Conservation (phyloP, 2,797 vertebrate species). For the Caiman crocodilus region DNA sequence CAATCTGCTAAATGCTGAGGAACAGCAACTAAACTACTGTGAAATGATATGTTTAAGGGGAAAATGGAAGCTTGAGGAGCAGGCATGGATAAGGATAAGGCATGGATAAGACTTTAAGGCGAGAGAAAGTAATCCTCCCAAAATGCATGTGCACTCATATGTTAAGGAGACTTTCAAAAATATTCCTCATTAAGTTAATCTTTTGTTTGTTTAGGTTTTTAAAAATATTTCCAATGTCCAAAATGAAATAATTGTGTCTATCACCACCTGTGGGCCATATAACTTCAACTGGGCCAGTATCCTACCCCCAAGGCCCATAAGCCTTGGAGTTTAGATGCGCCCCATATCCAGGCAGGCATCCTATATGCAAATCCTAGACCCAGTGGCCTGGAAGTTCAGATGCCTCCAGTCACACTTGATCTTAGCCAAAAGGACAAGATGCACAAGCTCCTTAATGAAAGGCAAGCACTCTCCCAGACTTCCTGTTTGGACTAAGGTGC, state of each 20-base stretch:
- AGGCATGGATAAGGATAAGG: not conserved
- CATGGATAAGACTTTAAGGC: not conserved
- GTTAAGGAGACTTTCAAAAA: not conserved
- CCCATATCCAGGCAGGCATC: too few relatives aligned
- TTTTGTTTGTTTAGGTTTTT: not conserved
- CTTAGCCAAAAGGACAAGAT: too few relatives aligned
- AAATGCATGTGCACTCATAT: not conserved
- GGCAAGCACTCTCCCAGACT: not conserved
- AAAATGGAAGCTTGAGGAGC: not conserved
- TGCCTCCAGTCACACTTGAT: too few relatives aligned
- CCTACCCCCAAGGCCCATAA: too few relatives aligned
- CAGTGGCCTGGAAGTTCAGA: too few relatives aligned
- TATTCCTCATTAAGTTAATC: not conserved
- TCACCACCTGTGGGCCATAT: too few relatives aligned
- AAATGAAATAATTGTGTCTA: too few relatives aligned
- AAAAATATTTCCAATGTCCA: too few relatives aligned
- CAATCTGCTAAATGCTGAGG: not conserved
- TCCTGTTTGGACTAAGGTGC: not conserved
- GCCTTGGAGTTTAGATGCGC: too few relatives aligned
- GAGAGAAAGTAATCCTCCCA: not conserved
- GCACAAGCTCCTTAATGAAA: not conserved
- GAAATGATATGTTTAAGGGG: not conserved
- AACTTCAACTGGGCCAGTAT: too few relatives aligned
- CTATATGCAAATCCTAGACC: too few relatives aligned
- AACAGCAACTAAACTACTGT: slow-evolving; percentile 26